A percentile compares a stretch with the other conserved stretches of the same genome.
phyloP scores from a whole-genome alignment of 1,140 invertebrate species.

The Ooceraea biroi region DNA sequence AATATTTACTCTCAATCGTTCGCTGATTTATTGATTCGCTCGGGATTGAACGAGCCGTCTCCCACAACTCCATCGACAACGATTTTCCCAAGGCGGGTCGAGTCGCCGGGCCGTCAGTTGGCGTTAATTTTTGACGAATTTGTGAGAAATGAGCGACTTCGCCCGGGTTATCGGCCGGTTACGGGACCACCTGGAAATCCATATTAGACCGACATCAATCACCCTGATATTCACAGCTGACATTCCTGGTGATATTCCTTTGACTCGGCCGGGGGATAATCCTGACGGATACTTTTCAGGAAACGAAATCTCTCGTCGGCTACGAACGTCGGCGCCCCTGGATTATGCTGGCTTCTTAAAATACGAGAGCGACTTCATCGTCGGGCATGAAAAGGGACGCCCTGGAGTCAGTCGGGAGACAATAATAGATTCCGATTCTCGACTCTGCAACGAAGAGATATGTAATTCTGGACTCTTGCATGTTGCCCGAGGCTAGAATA shows the following conservation, averaged over 20 bases:
- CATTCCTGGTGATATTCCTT: constrained; percentile 50
- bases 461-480: not conserved
- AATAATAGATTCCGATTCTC: constrained; percentile 25
- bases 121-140: constrained; percentile 34
- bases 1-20: constrained; percentile 36
- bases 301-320: constrained; percentile 20
- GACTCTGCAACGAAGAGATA: not conserved
- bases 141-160: constrained; percentile 52
- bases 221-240: constrained; percentile 73
- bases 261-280: constrained; percentile 69
- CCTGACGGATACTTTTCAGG: constrained; percentile 68
- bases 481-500: not conserved
- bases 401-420: not conserved
- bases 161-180: constrained; percentile 20
- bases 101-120: not conserved
- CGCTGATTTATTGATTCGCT: constrained; percentile 1
- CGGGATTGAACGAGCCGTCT: constrained; percentile 1
- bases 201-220: constrained; percentile 70
- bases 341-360: constrained; percentile 24
- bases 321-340: constrained; percentile 1
- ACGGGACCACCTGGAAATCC: constrained; percentile 1
- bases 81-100: not conserved
- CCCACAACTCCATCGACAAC: not conserved
- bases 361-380: constrained; percentile 23
- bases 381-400: not conserved